Percentiles rank a stretch among this genome's conserved stretches.
Conservation (phyloP, 2,797 vertebrate genomes). For the Clangula hyemalis region DNA sequence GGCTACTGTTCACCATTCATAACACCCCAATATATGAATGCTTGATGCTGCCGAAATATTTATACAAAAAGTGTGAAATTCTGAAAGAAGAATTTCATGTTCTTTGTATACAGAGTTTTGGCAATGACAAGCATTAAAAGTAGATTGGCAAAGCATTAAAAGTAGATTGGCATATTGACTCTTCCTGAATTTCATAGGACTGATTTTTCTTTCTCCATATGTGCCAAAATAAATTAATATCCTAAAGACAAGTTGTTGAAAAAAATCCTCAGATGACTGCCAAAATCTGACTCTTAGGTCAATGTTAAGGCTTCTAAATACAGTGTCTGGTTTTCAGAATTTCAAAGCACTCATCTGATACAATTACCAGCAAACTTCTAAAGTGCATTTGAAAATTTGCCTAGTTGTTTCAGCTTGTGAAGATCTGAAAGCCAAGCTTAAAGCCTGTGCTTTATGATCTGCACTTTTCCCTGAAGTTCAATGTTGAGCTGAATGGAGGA, state of each 20-base stretch:
- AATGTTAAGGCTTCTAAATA: not conserved
- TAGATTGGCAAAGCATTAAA: not conserved
- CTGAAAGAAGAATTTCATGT: not conserved
- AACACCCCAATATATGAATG: not conserved
- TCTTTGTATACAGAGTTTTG: not conserved
- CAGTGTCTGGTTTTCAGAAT: not conserved
- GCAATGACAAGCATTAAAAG: not conserved
- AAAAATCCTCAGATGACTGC: not conserved
- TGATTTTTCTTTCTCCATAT: not conserved
- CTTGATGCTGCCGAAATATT: not conserved
- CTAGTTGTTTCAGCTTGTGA: not conserved
- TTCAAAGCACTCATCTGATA: not conserved
- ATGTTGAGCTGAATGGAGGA: not conserved
- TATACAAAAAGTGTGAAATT: not conserved
- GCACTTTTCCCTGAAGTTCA: not conserved
- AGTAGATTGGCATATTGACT: not conserved
- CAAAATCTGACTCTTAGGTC: not conserved
- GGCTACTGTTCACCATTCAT: not conserved
- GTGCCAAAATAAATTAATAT: not conserved
- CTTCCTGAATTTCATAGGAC: not conserved
- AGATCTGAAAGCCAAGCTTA: not conserved
- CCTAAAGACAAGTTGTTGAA: not conserved
- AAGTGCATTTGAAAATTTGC: not conserved
- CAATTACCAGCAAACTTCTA: not conserved
- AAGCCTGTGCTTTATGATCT: not conserved